phyloP scores from a whole-genome alignment of 2,113 vertebrate species.

The Microcebus murinus region DNA sequence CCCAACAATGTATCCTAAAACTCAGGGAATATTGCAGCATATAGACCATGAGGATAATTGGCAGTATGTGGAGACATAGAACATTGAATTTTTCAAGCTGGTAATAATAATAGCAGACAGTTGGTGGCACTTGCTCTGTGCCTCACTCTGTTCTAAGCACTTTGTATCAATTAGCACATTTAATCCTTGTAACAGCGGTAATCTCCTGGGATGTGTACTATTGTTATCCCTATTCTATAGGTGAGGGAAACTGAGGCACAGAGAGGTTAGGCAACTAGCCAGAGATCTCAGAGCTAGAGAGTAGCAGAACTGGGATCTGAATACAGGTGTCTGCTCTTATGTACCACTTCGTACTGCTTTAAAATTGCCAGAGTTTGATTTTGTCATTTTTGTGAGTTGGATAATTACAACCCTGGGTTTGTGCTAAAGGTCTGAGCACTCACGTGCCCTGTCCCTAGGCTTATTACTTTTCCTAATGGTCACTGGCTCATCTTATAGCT shows the following conservation, averaged over 20 bases:
- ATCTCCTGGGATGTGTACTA: not conserved
- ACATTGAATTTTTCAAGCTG: not conserved
- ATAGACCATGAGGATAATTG: not conserved
- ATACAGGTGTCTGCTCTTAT: not conserved
- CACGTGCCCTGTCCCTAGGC: not conserved
- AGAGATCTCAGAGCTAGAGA: not conserved
- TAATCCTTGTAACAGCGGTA: not conserved
- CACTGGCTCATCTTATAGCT: not conserved
- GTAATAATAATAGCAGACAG: not conserved
- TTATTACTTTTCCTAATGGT: not conserved
- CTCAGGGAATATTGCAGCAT: not conserved
- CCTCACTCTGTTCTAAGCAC: not conserved
- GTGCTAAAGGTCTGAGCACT: not conserved
- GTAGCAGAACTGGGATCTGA: not conserved
- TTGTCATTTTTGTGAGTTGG: not conserved
- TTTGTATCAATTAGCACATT: not conserved
- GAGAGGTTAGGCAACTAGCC: not conserved
- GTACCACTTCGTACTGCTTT: not conserved
- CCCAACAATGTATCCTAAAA: not conserved
- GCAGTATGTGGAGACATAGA: not conserved
- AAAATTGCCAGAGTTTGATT: not conserved
- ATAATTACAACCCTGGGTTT: not conserved
- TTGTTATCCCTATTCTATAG: not conserved
- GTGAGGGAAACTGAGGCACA: not conserved
- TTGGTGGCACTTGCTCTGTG: not conserved